A percentile compares a stretch with the other conserved stretches of the same genome.
Conservation (phyloP, 2,113 vertebrate species). For the Halcyon malimbica region DNA sequence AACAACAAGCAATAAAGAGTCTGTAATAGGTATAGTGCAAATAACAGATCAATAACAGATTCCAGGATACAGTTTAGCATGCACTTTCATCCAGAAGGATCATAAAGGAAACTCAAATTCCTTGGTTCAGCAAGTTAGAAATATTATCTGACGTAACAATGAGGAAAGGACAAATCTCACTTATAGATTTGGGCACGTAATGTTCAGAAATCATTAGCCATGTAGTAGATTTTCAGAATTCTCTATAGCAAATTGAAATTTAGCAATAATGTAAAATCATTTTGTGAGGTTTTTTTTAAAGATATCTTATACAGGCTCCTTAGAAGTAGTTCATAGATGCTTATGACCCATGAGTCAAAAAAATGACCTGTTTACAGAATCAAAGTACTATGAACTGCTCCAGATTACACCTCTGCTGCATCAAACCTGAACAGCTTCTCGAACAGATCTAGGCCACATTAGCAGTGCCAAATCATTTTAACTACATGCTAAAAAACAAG, state of each 20-base stretch:
- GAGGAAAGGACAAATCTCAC: not conserved
- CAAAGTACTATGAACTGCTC: not conserved
- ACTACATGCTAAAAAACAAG: not conserved
- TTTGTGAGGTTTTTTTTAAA: not conserved
- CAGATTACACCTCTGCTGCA: not conserved
- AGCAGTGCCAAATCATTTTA: not conserved
- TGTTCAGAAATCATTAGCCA: not conserved
- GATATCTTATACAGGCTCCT: not conserved
- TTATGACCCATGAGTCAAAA: not conserved
- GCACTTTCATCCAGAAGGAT: not conserved
- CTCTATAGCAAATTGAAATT: not conserved
- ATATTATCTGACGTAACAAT: not conserved
- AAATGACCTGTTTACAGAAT: not conserved
- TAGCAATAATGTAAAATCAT: not conserved
- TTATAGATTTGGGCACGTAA: not conserved
- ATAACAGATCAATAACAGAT: not conserved
- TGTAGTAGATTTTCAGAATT: not conserved
- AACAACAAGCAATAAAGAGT: not conserved
- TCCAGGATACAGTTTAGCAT: not conserved
- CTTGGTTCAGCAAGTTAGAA: not conserved
- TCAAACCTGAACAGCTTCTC: not conserved
- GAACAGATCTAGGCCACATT: not conserved
- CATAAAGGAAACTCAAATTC: not conserved
- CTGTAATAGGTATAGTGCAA: not conserved
- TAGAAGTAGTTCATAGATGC: not conserved